These are phyloP conservation scores for Podiceps cristatus DNA, from an alignment of 2,113 vertebrate genomes.

Conservation along the genomic window DNA sequence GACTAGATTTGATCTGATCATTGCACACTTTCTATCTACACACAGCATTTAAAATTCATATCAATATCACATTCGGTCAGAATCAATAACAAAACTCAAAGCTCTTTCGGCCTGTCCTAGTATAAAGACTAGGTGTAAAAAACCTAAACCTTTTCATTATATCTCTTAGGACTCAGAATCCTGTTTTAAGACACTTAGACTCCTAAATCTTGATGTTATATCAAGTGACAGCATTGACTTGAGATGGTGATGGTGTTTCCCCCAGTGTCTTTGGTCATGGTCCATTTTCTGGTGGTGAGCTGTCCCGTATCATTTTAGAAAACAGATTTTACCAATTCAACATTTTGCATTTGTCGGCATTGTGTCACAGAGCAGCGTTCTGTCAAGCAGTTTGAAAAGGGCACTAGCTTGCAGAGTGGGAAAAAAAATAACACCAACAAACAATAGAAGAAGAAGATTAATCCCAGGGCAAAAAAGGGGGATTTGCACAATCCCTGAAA, in stretches of 20 bases:
- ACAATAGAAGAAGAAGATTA: neutral
- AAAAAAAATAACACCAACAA: neutral
- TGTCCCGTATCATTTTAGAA: neutral
- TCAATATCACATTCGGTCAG: constrained; percentile 25
- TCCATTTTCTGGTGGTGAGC: neutral
- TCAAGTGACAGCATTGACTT: neutral
- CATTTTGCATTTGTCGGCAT: neutral
- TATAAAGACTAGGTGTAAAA: neutral
- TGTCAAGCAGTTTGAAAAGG: constrained; percentile 59
- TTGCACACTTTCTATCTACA: neutral
- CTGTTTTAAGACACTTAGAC: neutral
- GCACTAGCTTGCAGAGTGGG: neutral
- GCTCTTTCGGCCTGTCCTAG: neutral
- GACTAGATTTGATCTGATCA: constrained; percentile 9
- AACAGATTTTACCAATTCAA: neutral
- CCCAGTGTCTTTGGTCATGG: neutral
- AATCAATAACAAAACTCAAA: constrained; percentile 32
- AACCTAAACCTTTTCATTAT: neutral
- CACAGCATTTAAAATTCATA: neutral
- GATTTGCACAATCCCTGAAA: neutral
- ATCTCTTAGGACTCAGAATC: neutral
- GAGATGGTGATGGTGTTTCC: neutral
- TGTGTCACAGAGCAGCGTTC: neutral
- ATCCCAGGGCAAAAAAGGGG: neutral
- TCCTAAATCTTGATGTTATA: neutral